Evolutionary conservation across 2,888 invertebrate species (phyloP).

Genomic region (Cloeon dipterum): DNA sequence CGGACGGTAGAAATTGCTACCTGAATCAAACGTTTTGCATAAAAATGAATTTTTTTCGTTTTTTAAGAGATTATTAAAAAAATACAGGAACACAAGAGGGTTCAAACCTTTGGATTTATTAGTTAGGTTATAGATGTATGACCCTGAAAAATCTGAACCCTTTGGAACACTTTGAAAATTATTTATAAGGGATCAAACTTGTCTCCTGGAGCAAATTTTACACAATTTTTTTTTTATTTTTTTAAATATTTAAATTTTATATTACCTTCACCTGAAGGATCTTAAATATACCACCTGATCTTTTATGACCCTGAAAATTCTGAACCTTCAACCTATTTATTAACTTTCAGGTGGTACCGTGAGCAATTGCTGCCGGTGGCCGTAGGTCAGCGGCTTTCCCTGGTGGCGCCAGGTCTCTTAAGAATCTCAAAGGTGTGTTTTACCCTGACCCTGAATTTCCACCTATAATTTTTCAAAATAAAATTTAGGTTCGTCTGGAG

Average conservation of each 20-base stretch:
- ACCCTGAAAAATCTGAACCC: too few relatives aligned
- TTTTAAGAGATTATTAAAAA: not conserved
- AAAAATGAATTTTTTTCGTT: too few relatives aligned
- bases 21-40: not conserved
- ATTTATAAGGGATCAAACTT: too few relatives aligned
- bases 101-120: not conserved
- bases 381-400: slow-evolving; percentile 24
- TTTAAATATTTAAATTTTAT: slow-evolving; percentile 2
- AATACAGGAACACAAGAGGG: not conserved
- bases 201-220: not conserved
- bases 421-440: slow-evolving; percentile 40
- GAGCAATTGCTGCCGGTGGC: slow-evolving; percentile 44
- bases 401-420: slow-evolving; percentile 37
- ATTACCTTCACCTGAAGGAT: too few relatives aligned
- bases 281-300: too few relatives aligned
- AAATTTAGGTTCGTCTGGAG: too few relatives aligned
- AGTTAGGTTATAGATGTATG: too few relatives aligned
- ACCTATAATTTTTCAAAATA: too few relatives aligned
- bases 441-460: too few relatives aligned
- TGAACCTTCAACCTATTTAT: too few relatives aligned
- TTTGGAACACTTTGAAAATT: too few relatives aligned
- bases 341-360: slow-evolving; percentile 50
- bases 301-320: too few relatives aligned
- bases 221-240: not conserved
- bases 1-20: not conserved